Conservation (phyloP, 2,113 vertebrate species). For the Odocoileus hemionus region DNA sequence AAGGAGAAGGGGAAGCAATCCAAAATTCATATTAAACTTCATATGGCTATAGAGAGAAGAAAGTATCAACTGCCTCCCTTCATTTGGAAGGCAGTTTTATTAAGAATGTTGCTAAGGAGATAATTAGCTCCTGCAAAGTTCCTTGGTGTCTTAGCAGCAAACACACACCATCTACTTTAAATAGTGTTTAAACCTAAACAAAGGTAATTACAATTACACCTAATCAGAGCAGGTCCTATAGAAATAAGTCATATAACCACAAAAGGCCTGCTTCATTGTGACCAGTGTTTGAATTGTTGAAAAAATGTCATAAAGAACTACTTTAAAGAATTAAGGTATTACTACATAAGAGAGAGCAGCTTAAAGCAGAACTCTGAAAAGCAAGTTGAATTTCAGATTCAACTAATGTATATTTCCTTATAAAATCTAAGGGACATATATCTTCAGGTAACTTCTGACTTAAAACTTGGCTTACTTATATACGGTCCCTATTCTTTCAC, state of each 20-base stretch:
- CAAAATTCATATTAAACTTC: conserved; percentile 27
- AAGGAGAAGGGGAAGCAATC: background rate
- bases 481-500: background rate
- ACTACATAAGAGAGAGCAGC: background rate
- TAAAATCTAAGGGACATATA: background rate
- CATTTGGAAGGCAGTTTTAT: conserved; percentile 39
- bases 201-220: background rate
- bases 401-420: background rate
- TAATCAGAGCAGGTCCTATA: background rate
- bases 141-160: conserved; percentile 28
- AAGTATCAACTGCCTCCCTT: conserved; percentile 27
- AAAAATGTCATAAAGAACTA: background rate
- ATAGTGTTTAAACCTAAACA: conserved; percentile 36
- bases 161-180: background rate
- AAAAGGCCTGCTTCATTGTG: background rate
- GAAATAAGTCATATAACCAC: background rate
- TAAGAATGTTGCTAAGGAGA: conserved; percentile 39
- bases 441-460: background rate
- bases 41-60: background rate
- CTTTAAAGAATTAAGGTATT: background rate
- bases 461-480: background rate
- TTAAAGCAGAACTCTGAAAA: conserved; percentile 22
- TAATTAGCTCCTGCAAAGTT: conserved; percentile 39
- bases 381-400: conserved; percentile 39
- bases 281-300: background rate